Percentiles rank a stretch among this genome's conserved stretches.
These are phyloP conservation scores for Panagrolaimus sp. DNA, from an alignment of 1,140 invertebrate genomes.

Conservation along the genomic window DNA sequence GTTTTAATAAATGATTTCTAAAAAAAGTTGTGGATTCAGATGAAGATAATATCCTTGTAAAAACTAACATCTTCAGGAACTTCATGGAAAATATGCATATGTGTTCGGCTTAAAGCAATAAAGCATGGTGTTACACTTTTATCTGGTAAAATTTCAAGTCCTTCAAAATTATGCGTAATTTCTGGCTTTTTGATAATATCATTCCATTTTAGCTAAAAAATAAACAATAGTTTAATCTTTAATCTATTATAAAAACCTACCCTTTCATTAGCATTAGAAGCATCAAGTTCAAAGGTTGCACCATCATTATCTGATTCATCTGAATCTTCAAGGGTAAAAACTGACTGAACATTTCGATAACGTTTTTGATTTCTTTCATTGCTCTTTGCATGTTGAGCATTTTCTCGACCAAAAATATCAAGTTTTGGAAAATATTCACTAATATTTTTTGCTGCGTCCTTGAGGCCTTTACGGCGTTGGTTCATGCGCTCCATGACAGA, in stretches of 20 bases:
- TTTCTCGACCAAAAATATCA: slow-evolving; percentile 6
- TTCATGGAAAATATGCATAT: slow-evolving; percentile 42
- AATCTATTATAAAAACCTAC: not conserved
- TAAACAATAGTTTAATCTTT: not conserved
- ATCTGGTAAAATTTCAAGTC: slow-evolving; percentile 27
- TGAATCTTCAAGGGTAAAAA: slow-evolving; percentile 73
- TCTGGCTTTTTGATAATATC: slow-evolving; percentile 41
- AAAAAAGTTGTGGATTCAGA: no score
- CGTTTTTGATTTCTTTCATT: slow-evolving; percentile 74
- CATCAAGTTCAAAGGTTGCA: not conserved
- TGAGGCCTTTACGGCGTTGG: slow-evolving; percentile 2
- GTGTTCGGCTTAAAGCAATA: slow-evolving; percentile 36
- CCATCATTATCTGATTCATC: slow-evolving; percentile 30
- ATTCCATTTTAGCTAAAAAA: slow-evolving; percentile 40
- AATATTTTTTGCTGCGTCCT: slow-evolving; percentile 13
- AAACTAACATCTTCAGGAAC: slow-evolving; percentile 15
- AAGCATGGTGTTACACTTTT: slow-evolving; percentile 33
- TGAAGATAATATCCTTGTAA: no score
- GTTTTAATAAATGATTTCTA: slow-evolving; percentile 72
- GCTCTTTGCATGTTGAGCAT: slow-evolving; percentile 70
- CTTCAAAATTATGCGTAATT: slow-evolving; percentile 37
- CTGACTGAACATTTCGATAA: slow-evolving; percentile 79
- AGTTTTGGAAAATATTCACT: not conserved
- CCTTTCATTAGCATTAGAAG: not conserved
- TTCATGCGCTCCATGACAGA: slow-evolving; percentile 3